These are phyloP conservation scores for Gobio occitaniae DNA, from an alignment of 2,797 vertebrate genomes.

Conservation along the genomic window DNA sequence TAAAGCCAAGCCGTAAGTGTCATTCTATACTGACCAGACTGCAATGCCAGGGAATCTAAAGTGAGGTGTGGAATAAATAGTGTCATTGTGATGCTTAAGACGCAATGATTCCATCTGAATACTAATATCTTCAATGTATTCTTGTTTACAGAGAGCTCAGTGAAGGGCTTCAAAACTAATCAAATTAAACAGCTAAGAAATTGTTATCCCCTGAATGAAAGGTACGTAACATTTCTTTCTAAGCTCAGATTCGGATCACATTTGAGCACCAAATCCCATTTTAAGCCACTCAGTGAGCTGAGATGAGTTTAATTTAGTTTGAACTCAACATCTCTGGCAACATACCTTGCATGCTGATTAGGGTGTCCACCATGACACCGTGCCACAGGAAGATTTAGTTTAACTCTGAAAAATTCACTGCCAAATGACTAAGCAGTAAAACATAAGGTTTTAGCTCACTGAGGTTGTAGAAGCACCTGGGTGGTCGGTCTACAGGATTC, in stretches of 20 bases:
- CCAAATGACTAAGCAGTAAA: slow-evolving; percentile 18
- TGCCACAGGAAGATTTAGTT: slow-evolving; percentile 22
- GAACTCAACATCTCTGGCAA: slow-evolving; percentile 29
- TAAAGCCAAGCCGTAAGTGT: slow-evolving; percentile 49
- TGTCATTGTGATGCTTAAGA: slow-evolving; percentile 31
- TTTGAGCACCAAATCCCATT: slow-evolving; percentile 34
- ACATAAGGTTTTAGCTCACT: slow-evolving; percentile 9
- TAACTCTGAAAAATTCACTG: neutral
- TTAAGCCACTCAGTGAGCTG: slow-evolving; percentile 40
- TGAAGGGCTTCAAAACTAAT: slow-evolving; percentile 30
- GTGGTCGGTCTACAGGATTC: neutral
- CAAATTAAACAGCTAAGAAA: slow-evolving; percentile 51
- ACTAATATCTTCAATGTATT: slow-evolving; percentile 42
- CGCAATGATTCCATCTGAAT: slow-evolving; percentile 44
- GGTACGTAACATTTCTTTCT: slow-evolving; percentile 15
- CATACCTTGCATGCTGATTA: slow-evolving; percentile 23
- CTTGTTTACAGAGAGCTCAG: slow-evolving; percentile 46
- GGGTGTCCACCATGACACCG: slow-evolving; percentile 4
- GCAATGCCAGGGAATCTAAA: slow-evolving; percentile 43
- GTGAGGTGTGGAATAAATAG: slow-evolving; percentile 50
- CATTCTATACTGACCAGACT: slow-evolving; percentile 48
- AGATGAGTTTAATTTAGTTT: slow-evolving; percentile 49
- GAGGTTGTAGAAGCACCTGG: neutral
- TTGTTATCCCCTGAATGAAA: slow-evolving; percentile 27
- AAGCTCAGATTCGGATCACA: slow-evolving; percentile 33